Base-by-base conservation (phyloP, 2,888 invertebrate species). In the Tholera decimalis region DNA sequence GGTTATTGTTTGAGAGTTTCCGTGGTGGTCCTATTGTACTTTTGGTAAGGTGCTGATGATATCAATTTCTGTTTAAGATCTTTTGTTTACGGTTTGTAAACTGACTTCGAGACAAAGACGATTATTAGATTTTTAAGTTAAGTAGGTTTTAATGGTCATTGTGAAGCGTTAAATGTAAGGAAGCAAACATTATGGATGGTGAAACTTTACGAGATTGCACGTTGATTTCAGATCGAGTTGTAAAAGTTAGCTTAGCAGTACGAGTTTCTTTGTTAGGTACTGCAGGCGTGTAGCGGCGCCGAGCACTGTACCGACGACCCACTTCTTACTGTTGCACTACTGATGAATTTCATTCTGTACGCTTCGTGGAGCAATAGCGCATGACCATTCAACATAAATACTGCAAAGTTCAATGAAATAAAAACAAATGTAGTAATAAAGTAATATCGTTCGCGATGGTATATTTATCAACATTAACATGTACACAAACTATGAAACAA, bases 401-500 rank as follows among this genome's bases (percentile, higher is more conserved):
- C 49, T 59, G 55, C 62, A 67, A 57, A 72, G 67, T 68, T 75
- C 67, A 75, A 72, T 72, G 75, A 75, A 72, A 57, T 51, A 62
- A 67, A 70, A 72, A 75, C 67, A 54, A 72, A 67, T 59, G 58
- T 41, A n/a, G 67, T 60, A 75, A 39, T 63, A 72, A 54, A 47
- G 71, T 53, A 67, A 66, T 62, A 62, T 61, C 50, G 53, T 65
- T 43, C 44, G 26, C 49, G 47, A 33, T 49, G 51, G 58, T 59
- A 60, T 49, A 68, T 53, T 62, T 57, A 75, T 75, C 62, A 62
- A 67, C 54, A 62, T 58, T 44, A 75, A 49, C 62, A 59, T 63
- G 72, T 56, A 68, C 41, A 66, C 62, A 69, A 67, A 67, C 62
- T 47, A 65, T 65, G 83, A 80, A 85, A 85, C 83, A 89, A 86